Base-by-base conservation (phyloP, 2,797 vertebrate species). In the Oreochromis mossambicus region DNA sequence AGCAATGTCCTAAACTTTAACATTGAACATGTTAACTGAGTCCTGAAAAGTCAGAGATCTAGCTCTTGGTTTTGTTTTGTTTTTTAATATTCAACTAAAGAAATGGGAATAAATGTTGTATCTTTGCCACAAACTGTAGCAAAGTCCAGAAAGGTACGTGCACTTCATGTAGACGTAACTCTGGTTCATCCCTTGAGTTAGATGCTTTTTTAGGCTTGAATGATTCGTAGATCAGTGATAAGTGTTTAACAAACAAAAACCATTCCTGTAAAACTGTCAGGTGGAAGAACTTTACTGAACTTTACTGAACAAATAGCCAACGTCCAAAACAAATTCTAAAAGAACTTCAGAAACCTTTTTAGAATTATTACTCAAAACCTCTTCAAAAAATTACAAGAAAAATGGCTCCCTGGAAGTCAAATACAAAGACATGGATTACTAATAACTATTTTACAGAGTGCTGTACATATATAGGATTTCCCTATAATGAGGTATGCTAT, bases 11-110 rank as follows among this genome's bases (percentile, higher is more conserved):
- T 63, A n/a, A 36, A 63, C 32, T 36, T 7, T 36, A 63, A 63
- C 32, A 36, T 63, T 61, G 36, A 63, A 63, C 11, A 14, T 66
- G 19, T 19, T 66, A 38, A 38, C 11, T 13, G 34, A 66, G 3
- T 15, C 19, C 34, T 61, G 4, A 61, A 7, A 63, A 63, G 58
- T 63, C 58, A 3, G 56, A 36, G 17, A 36, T 61, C 56, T 7
- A 34, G 17, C 2, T 0, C 17, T 61, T 61, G 11, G 29, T 4
- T 34, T n/a, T 7, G 2, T 3, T 7, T 5, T 34, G 34, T 8
- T 24, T 54, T 54, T 54, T 54, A 7, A 36, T 61, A 36, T 61
- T 61, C 10, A 41, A 14, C 61, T 14, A 66, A 14, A 66, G 61
- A 66, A 66, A 66, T 14, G 34, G 21, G 61, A 66, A 21, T 14